Evolutionary conservation across 2,888 invertebrate genomes (phyloP).

Genomic region (Eupithecia insigniata): DNA sequence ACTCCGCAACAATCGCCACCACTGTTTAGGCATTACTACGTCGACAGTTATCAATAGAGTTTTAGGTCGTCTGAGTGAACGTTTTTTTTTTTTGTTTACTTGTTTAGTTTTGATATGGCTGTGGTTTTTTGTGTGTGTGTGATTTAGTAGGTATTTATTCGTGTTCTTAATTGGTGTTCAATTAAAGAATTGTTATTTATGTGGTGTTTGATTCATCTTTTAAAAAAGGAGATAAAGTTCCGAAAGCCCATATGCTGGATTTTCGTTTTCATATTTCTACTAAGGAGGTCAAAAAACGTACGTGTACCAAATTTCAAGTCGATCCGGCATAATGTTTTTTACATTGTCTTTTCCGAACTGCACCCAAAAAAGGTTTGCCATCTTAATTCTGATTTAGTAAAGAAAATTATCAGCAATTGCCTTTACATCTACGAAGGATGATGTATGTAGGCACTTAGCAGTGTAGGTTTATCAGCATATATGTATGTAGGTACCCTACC

Average conservation of each 20-base stretch:
- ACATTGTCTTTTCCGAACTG: too few relatives aligned
- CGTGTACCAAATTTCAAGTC: too few relatives aligned
- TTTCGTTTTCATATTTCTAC: too few relatives aligned
- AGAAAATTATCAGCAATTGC: not conserved
- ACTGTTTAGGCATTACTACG: not conserved
- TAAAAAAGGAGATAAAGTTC: too few relatives aligned
- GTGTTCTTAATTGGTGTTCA: constrained; percentile 11
- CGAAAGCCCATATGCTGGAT: too few relatives aligned
- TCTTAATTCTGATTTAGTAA: too few relatives aligned
- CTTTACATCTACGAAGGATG: not conserved
- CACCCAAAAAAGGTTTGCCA: not conserved
- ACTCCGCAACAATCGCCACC: constrained; percentile 40
- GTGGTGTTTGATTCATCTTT: not conserved
- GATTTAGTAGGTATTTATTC: constrained; percentile 11
- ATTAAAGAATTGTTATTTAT: constrained; percentile 25
- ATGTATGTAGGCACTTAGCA: too few relatives aligned
- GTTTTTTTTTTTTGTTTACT: constrained; percentile 11
- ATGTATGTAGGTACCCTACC: too few relatives aligned
- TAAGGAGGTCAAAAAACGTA: too few relatives aligned
- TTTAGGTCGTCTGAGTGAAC: constrained; percentile 10
- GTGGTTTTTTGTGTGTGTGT: constrained; percentile 15
- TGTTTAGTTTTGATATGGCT: constrained; percentile 26
- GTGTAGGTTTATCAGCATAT: too few relatives aligned
- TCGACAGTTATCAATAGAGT: not conserved
- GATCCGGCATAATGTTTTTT: too few relatives aligned